Evolutionary conservation across 2,113 vertebrate genomes (phyloP), one percentile per base, ranked within the genome.

Genomic region (Pelecanoides urinatrix): DNA sequence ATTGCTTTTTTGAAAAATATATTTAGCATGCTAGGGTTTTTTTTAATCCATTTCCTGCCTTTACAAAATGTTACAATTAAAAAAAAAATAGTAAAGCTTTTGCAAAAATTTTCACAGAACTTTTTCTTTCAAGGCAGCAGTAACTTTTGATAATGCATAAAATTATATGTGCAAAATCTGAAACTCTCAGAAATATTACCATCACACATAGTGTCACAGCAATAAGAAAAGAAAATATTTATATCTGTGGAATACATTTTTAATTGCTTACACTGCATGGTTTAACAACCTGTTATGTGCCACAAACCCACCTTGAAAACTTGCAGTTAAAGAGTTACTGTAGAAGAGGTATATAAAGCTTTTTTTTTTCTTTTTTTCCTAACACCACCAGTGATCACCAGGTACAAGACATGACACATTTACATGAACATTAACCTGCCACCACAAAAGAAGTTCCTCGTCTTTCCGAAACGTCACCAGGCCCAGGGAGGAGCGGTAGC

Each of bases 1-100:
- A 98, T 98, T 98, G 98, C 98, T 98, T 98, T 97, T 96, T 97
- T 98, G 98, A 98, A 98, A 99, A 98, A 98, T 98, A 99, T 98
- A 99, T 97, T 98, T 98, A 97, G 98, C 98, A 98, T 98, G 98
- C 98, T 98, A 95, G 72, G 65, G 95, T 97, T 95, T 88, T 81
- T 96, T 95, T 97, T 78, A 92, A 97, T 97, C 96, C 93, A 95
- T 97, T 98, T 98, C 97, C 98, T 98, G 98, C 98, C 98, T 98
- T 98, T 98, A 98, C 96, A 98, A 98, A 98, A 98, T 96, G 94
- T 98, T 98, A 98, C 98, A 97, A 97, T 98, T 97, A 83, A 96
- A 98, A 98, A 98, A 97, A 97, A 98, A 87, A 98, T 98, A 98
- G 98, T 98, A 98, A 98, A 98, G 98, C 98, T 98, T 98, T 98